These are phyloP conservation scores for Eidolon dupreanum DNA, from an alignment of 2,797 vertebrate species.

Conservation along the genomic window DNA sequence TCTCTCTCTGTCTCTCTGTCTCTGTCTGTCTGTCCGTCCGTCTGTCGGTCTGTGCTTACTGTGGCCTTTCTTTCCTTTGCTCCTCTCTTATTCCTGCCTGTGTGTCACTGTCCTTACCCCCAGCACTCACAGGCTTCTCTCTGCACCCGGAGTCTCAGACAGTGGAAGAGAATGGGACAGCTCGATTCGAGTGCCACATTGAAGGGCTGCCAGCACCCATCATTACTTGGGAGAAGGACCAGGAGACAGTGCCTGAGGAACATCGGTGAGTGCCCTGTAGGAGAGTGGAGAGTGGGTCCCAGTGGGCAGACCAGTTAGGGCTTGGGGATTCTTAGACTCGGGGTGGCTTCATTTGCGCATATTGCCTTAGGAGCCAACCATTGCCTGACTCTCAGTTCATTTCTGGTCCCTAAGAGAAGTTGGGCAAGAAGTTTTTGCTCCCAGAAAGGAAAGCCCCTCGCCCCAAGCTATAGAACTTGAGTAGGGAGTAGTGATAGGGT, in stretches of 20 bases:
- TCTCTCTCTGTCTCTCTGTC: no score
- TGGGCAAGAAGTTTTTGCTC: neutral
- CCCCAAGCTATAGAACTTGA: neutral
- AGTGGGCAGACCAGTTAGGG: neutral
- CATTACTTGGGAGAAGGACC: slow-evolving; percentile 96
- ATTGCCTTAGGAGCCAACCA: neutral
- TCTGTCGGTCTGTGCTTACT: accelerated
- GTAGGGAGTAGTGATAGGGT: neutral
- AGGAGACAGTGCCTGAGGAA: slow-evolving; percentile 85
- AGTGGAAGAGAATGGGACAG: slow-evolving; percentile 89
- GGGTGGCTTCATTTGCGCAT: neutral
- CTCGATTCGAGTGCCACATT: slow-evolving; percentile 93
- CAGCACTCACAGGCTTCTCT: slow-evolving; percentile 92
- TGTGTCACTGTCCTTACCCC: slow-evolving; percentile 46
- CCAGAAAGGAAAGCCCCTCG: neutral
- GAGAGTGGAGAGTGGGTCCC: neutral
- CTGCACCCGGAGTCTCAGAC: slow-evolving; percentile 91
- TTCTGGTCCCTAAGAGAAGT: neutral
- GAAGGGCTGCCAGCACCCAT: slow-evolving; percentile 92
- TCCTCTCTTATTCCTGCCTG: neutral
- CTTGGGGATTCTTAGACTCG: neutral
- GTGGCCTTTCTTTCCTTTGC: neutral
- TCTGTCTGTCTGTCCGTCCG: no score
- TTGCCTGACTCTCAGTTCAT: neutral
- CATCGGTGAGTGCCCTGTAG: slow-evolving; percentile 87